phyloP scores from a whole-genome alignment of 2,113 vertebrate species.

The Pangasianodon gigas region DNA sequence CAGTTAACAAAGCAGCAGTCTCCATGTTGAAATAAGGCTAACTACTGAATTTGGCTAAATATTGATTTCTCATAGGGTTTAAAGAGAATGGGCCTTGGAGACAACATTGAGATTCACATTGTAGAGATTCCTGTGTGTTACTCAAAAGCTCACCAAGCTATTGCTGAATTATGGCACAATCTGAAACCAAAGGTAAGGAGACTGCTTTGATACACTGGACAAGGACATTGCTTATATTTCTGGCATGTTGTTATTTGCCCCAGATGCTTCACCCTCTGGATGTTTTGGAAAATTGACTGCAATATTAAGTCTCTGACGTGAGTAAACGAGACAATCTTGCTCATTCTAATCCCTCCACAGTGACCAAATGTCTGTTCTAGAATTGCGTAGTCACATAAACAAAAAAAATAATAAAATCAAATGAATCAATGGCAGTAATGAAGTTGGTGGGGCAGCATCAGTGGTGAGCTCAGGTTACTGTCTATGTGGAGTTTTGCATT shows the following conservation, averaged over 20 bases:
- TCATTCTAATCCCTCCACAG: background rate
- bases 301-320: background rate
- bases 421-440: background rate
- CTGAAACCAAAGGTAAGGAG: conserved; percentile 76
- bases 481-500: background rate
- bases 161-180: conserved; percentile 77
- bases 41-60: background rate
- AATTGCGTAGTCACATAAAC: background rate
- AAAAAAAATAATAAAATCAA: background rate
- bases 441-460: background rate
- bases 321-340: background rate
- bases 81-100: conserved; percentile 73
- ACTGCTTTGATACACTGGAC: background rate
- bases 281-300: conserved; percentile 7
- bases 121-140: conserved; percentile 81
- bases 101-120: conserved; percentile 60
- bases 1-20: background rate
- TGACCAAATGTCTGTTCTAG: background rate
- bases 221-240: background rate
- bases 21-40: background rate
- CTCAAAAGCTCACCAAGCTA: conserved; percentile 67
- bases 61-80: conserved; percentile 67
- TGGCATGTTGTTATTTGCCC: background rate
- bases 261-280: background rate
- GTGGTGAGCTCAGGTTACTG: background rate